phyloP scores from a whole-genome alignment of 37 sponge, comb jelly and placozoan species.

The Geodia barretti region DNA sequence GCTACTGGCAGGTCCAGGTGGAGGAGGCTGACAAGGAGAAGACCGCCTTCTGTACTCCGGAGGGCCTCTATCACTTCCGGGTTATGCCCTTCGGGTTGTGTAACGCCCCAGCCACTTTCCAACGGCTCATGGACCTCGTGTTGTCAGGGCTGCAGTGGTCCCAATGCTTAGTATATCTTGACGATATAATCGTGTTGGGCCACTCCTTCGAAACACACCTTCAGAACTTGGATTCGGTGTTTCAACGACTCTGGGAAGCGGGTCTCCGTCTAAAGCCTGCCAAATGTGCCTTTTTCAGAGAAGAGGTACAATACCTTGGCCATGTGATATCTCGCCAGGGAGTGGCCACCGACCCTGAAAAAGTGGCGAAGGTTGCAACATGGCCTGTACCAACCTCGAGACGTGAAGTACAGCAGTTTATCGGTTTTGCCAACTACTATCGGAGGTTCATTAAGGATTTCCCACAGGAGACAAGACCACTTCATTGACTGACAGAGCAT shows the following conservation, averaged over 20 bases:
- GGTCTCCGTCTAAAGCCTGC: slow-evolving; percentile 19
- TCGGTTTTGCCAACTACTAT: too few relatives aligned
- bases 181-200: slow-evolving; percentile 18
- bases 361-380: too few relatives aligned
- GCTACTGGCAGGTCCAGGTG: slow-evolving; percentile 49
- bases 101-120: slow-evolving; percentile 54
- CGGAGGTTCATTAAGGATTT: too few relatives aligned
- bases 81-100: slow-evolving; percentile 50
- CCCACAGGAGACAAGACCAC: too few relatives aligned
- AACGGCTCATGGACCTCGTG: slow-evolving; percentile 24
- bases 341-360: too few relatives aligned
- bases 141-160: not conserved
- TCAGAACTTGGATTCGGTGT: not conserved
- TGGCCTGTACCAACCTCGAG: too few relatives aligned
- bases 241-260: slow-evolving; percentile 11
- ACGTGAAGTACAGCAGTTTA: too few relatives aligned
- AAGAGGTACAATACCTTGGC: too few relatives aligned
- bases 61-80: slow-evolving; percentile 26
- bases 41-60: slow-evolving; percentile 36
- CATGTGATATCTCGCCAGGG: too few relatives aligned
- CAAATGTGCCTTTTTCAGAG: slow-evolving; percentile 38
- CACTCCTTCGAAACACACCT: slow-evolving; percentile 7
- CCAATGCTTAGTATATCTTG: slow-evolving; percentile 16
- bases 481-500: too few relatives aligned
- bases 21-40: slow-evolving; percentile 14